These are phyloP conservation scores for Pogonocichla stellata DNA, from an alignment of 2,113 vertebrate species.

Conservation along the genomic window DNA sequence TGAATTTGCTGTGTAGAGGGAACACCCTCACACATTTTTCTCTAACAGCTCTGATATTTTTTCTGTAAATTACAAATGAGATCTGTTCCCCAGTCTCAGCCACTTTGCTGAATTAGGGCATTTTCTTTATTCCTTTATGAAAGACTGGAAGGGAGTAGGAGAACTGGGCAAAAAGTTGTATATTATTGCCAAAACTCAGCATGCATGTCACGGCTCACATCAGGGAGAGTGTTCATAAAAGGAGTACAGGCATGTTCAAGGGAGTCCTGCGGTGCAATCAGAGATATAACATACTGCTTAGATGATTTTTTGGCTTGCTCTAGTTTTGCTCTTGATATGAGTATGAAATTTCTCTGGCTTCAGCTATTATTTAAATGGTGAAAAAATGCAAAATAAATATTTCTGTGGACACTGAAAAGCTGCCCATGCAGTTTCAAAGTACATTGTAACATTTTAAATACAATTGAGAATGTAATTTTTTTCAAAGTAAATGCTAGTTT, in stretches of 20 bases:
- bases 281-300: neutral
- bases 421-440: neutral
- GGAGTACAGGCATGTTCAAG: neutral
- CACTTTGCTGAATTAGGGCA: neutral
- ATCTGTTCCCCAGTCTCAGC: neutral
- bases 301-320: constrained; percentile 12
- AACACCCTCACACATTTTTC: neutral
- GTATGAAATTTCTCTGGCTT: constrained; percentile 13
- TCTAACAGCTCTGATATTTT: neutral
- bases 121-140: constrained; percentile 9
- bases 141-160: neutral
- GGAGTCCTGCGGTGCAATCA: neutral
- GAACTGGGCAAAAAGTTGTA: neutral
- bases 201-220: neutral
- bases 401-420: neutral
- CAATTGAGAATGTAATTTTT: neutral
- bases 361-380: neutral
- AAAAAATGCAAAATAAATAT: neutral
- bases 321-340: neutral
- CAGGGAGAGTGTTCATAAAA: neutral
- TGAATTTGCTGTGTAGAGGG: neutral
- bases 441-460: neutral
- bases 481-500: neutral
- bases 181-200: constrained; percentile 15
- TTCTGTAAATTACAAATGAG: neutral